These are phyloP conservation scores for Pedetes capensis DNA, from an alignment of 2,113 vertebrate species.

Conservation along the genomic window DNA sequence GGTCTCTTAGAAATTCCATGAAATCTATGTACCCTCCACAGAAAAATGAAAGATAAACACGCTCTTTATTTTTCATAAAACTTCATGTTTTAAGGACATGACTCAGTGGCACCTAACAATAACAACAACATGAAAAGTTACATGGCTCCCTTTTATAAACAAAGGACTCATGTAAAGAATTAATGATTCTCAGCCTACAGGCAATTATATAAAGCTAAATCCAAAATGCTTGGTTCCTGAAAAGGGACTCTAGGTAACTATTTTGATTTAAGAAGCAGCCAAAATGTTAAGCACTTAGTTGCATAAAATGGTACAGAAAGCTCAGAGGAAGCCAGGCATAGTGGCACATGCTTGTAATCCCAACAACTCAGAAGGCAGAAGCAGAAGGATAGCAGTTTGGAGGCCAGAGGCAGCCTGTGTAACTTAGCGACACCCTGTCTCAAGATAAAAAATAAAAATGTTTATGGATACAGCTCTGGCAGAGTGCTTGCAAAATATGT, in stretches of 20 bases:
- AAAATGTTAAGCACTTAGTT: not conserved
- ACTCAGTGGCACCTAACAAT: too few species aligned
- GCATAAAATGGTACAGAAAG: not conserved
- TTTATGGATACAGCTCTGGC: too few species aligned
- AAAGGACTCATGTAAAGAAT: not conserved
- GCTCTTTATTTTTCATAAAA: not conserved
- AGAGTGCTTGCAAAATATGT: too few species aligned
- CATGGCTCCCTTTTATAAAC: not conserved
- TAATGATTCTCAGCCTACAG: not conserved
- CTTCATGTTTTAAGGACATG: not conserved
- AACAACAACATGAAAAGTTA: too few species aligned
- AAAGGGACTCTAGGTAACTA: not conserved
- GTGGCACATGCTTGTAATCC: too few species aligned
- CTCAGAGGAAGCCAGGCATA: too few species aligned
- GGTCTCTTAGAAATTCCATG: not conserved
- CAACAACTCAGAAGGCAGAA: too few species aligned
- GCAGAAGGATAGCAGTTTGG: too few species aligned
- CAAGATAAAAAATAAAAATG: too few species aligned
- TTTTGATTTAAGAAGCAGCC: not conserved
- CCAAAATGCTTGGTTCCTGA: not conserved
- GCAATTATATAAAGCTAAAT: not conserved
- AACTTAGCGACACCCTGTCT: too few species aligned
- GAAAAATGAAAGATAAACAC: not conserved
- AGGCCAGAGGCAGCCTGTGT: too few species aligned
- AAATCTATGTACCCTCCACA: not conserved